Percentiles rank a stretch among this genome's conserved stretches.
phyloP scores from a whole-genome alignment of 2,113 vertebrate genomes.

The Platanista minor region DNA sequence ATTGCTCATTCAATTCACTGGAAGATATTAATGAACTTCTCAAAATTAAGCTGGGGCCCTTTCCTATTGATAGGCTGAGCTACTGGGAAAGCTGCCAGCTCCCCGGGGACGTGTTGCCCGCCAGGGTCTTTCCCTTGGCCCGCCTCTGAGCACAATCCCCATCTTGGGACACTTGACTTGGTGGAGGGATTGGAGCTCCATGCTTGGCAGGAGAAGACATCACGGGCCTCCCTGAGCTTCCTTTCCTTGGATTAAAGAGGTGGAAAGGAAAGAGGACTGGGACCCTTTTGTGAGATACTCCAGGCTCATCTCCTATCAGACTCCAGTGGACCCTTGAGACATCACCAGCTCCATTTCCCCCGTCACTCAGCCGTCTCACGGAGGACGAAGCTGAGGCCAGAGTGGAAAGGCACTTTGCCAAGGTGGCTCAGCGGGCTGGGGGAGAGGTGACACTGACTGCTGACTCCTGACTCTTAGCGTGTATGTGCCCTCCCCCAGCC shows the following conservation, averaged over 20 bases:
- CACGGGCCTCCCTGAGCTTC: not conserved
- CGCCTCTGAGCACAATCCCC: too few species aligned
- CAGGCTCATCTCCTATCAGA: not conserved
- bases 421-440: not conserved
- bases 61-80: not conserved
- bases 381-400: not conserved
- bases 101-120: not conserved
- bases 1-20: not conserved
- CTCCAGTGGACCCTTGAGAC: not conserved
- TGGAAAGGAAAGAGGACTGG: not conserved
- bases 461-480: not conserved
- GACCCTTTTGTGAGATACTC: not conserved
- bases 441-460: rapidly evolving
- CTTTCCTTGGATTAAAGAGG: not conserved
- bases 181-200: not conserved
- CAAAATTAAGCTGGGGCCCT: not conserved
- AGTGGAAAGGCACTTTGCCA: not conserved
- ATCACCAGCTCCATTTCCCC: not conserved
- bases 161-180: not conserved
- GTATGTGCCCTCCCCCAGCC: rapidly evolving
- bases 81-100: not conserved
- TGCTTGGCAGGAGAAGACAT: not conserved
- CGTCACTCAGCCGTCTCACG: not conserved
- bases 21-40: not conserved
- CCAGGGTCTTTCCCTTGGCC: not conserved